Percentiles rank a stretch among this genome's conserved stretches.
Conservation (phyloP, 2,888 invertebrate species). For the Dryobotodes eremita region DNA sequence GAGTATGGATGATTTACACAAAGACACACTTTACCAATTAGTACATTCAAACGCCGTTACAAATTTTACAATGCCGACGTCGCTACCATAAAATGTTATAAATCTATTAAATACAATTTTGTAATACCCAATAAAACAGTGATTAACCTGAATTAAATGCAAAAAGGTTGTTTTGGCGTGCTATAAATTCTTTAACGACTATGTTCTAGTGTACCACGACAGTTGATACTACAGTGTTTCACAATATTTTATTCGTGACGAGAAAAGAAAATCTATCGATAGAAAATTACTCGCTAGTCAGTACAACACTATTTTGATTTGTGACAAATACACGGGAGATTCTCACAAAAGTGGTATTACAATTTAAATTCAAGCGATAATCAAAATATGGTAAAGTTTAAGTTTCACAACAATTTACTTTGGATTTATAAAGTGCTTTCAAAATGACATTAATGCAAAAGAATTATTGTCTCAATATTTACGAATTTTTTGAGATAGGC, state of each 20-base stretch:
- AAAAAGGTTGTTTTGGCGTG: conserved; percentile 81
- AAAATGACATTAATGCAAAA: conserved; percentile 54
- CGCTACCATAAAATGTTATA: conserved; percentile 74
- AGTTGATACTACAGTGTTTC: conserved; percentile 70
- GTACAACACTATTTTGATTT: conserved; percentile 78
- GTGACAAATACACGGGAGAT: conserved; percentile 67
- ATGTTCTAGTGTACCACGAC: conserved; percentile 73
- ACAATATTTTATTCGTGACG: conserved; percentile 68
- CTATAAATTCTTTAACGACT: conserved; percentile 79
- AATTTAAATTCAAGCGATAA: conserved; percentile 64
- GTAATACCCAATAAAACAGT: conserved; percentile 77
- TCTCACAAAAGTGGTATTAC: conserved; percentile 60
- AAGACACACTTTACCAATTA: conserved; percentile 79
- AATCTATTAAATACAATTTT: conserved; percentile 73
- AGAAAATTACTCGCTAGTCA: conserved; percentile 82
- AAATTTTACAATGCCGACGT: conserved; percentile 68
- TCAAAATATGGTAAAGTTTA: conserved; percentile 53
- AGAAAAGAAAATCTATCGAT: conserved; percentile 73
- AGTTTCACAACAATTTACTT: conserved; percentile 53
- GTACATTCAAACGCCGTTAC: conserved; percentile 75
- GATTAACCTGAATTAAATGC: conserved; percentile 80
- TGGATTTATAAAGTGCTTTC: conserved; percentile 56
- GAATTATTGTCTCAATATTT: conserved; percentile 77
- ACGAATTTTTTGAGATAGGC: conserved; percentile 71
- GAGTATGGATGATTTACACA: conserved; percentile 85